Evolutionary conservation across 2,888 invertebrate species (phyloP).

Genomic region (Eupithecia dodoneata): DNA sequence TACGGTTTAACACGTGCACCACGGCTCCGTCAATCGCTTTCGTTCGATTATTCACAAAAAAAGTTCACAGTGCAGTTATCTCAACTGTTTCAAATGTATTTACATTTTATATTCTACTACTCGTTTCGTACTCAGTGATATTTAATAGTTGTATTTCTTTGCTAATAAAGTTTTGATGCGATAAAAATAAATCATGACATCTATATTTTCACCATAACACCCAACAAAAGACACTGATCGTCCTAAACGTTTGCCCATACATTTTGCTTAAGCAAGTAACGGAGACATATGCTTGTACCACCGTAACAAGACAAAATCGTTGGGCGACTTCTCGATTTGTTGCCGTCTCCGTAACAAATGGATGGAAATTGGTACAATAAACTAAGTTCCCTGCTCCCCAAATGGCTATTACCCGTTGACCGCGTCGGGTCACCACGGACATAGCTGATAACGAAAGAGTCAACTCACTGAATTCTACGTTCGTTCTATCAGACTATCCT

Average conservation of each 20-base stretch:
- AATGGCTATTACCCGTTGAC: constrained; percentile 77
- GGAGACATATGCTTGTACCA: constrained; percentile 32
- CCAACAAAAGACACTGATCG: constrained; percentile 4
- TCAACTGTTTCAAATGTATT: not conserved
- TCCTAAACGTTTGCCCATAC: constrained; percentile 14
- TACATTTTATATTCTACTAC: not conserved
- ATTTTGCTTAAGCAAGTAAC: constrained; percentile 30
- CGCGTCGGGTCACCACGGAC: constrained; percentile 51
- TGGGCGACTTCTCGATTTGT: constrained; percentile 56
- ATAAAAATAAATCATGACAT: not conserved
- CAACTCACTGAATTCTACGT: constrained; percentile 5
- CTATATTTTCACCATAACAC: not conserved
- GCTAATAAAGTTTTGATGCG: not conserved
- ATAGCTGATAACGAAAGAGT: constrained; percentile 42
- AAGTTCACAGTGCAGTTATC: too few relatives aligned
- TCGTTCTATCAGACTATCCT: not conserved
- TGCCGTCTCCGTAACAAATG: constrained; percentile 51
- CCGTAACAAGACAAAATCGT: constrained; percentile 59
- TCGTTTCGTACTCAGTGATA: not conserved
- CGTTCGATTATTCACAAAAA: too few relatives aligned
- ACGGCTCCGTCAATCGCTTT: too few relatives aligned
- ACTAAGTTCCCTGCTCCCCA: constrained; percentile 73
- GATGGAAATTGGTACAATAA: constrained; percentile 70
- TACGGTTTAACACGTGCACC: too few relatives aligned
- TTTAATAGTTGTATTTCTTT: not conserved